Base-by-base conservation (phyloP, 1,140 invertebrate species). In the Cydia strobilella region DNA sequence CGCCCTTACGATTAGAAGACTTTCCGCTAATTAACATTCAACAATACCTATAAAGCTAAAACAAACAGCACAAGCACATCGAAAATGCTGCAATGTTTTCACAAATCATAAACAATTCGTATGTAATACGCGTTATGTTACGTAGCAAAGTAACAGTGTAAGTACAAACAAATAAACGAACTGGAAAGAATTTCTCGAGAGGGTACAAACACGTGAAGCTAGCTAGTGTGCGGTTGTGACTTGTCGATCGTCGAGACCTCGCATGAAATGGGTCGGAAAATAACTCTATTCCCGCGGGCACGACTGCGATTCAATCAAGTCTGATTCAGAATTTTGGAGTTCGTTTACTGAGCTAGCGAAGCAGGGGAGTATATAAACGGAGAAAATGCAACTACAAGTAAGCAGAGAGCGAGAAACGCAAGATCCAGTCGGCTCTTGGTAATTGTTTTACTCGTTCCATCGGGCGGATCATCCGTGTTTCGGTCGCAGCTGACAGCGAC, bases 301-400 rank as follows among this genome's bases (percentile, higher is more conserved):
- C 77, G 80, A 79, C 80, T 86, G 82, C 84, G 86, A 91, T 91
- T 91, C 90, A 92, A 92, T 92, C 89, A 90, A 88, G 80, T 86
- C 82, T 85, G 87, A 90, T 90, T 92, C 89, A 89, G 84, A 89
- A 87, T 89, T 90, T 92, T 80, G 85, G 86, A 89, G 89, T 90
- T 89, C 86, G 88, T 91, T 90, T 89, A 90, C 85, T 76, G 81
- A 87, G 81, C 80, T 75, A 78, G 75, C 78, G 80, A 77, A 79
- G 80, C 80, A 69, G 65, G 65, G 35, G 31, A 66, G 65, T 69
- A 39, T 18, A 35, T 69, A 84, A 85, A 81, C 82, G 82, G 80
- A 80, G 79, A 80, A 82, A 82, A 84, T 77, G 75, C 79, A 82
- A 81, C 84, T 82, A 82, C 80, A 81, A 83, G 84, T 81, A 86